Percentiles rank a stretch among this genome's conserved stretches.
These are phyloP conservation scores for Ahaetulla prasina DNA, from an alignment of 2,113 vertebrate species.

Conservation along the genomic window DNA sequence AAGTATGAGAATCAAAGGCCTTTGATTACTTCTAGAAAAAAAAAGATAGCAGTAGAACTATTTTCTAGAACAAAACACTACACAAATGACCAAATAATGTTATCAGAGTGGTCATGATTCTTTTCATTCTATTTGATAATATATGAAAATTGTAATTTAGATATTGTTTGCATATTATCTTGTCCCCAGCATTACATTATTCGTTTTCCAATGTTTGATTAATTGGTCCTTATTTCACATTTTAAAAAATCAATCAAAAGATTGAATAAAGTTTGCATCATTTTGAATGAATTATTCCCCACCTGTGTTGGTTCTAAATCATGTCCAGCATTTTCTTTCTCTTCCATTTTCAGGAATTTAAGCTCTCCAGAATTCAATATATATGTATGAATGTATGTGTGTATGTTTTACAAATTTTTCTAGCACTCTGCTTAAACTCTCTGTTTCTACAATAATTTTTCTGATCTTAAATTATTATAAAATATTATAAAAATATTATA, in stretches of 20 bases:
- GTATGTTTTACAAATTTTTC: not conserved
- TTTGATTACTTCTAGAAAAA: not conserved
- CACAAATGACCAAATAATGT: not conserved
- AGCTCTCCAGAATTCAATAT: not conserved
- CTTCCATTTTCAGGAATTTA: not conserved
- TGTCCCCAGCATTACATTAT: not conserved
- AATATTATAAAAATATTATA: too few species aligned
- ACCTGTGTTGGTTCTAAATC: not conserved
- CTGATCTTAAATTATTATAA: not conserved
- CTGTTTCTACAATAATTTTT: not conserved
- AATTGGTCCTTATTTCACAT: not conserved
- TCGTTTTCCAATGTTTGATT: not conserved
- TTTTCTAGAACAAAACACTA: not conserved
- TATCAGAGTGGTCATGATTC: not conserved
- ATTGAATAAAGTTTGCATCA: not conserved
- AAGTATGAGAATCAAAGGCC: not conserved
- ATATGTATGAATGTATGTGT: too few species aligned
- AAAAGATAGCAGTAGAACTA: not conserved
- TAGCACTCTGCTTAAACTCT: not conserved
- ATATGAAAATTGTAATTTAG: not conserved
- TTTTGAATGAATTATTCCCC: not conserved
- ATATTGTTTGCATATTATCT: not conserved
- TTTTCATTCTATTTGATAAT: not conserved
- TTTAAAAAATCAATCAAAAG: not conserved
- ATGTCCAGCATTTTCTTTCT: not conserved